Evolutionary conservation across 2,888 invertebrate species (phyloP).

Genomic region (Apeira syringaria): DNA sequence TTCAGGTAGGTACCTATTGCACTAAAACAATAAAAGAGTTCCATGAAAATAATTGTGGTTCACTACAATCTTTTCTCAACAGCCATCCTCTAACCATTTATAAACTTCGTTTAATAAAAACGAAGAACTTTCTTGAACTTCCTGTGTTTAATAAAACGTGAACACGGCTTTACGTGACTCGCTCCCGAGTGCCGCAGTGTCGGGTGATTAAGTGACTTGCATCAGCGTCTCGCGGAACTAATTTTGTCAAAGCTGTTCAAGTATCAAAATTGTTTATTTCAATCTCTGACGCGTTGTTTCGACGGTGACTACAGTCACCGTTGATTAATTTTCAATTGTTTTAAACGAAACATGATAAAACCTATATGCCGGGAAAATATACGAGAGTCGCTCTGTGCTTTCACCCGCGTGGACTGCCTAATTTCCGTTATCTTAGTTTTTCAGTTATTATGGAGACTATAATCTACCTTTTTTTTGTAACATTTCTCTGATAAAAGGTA

Average conservation of each 20-base stretch:
- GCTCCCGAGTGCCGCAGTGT: constrained; percentile 17
- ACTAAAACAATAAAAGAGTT: too few relatives aligned
- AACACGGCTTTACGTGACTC: constrained; percentile 30
- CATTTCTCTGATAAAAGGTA: too few relatives aligned
- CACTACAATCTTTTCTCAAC: too few relatives aligned
- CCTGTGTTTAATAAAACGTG: constrained; percentile 23
- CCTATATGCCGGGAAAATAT: not conserved
- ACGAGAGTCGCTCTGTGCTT: too few relatives aligned
- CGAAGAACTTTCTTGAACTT: constrained; percentile 5
- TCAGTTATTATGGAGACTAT: too few relatives aligned
- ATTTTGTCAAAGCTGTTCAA: constrained; percentile 41
- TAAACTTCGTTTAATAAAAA: constrained; percentile 2
- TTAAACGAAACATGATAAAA: not conserved
- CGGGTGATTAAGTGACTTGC: constrained; percentile 49
- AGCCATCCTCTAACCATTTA: not conserved
- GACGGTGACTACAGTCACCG: not conserved
- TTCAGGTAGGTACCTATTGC: too few relatives aligned
- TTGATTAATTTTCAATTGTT: constrained; percentile 18
- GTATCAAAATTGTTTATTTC: constrained; percentile 37
- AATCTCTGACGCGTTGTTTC: constrained; percentile 15
- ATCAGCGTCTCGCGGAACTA: constrained; percentile 31
- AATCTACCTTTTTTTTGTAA: too few relatives aligned
- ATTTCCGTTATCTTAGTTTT: too few relatives aligned
- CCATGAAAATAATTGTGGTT: too few relatives aligned
- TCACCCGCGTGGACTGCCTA: too few relatives aligned